Evolutionary conservation across 2,888 invertebrate species (phyloP), one percentile per base, ranked within the genome.

Genomic region (Endotricha flammealis): DNA sequence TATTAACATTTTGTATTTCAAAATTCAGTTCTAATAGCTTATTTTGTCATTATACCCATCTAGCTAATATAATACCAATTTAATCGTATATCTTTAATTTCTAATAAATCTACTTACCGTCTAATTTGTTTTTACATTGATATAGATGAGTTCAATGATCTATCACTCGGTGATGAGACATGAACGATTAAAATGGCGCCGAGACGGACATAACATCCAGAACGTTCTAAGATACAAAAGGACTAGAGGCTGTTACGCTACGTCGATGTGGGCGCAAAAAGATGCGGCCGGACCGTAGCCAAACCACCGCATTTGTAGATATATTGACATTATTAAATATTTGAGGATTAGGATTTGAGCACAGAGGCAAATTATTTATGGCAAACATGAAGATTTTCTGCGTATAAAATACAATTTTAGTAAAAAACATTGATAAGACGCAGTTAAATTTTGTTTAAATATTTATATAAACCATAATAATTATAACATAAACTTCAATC

Each of bases 91-190:
- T 61, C 50, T 56, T 59, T 62, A 58, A 53, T 55, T 62, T 66
- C 64, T 69, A 72, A 65, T 66, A 60, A 53, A 64, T 61, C 71
- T 77, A 79, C 71, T 75, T 79, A 78, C 30, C 48, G 39, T 32
- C 65, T 72, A 75, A 68, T 75, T 76, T 76, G 69, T 75, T 75
- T 75, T 64, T 64, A 67, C 64, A 72, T 53, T 53, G 53, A 62
- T 62, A 62, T 57, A 53, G 32, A 38, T 44, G 47, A 43, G 43
- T 53, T 41, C 50, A 36, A 41, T 44, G 38, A 36, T 38, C 22
- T 38, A 50, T 53, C 59, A 62, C 57, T 53, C 54, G 45, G 50
- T 47, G 53, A 53, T 47, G 54, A 42, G 46, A 50, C 44, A 47
- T 41, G 42, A 42, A 44, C 36, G 42, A 38, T 34, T 36, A 41